Percentiles rank a stretch among this genome's conserved stretches.
phyloP scores from a whole-genome alignment of 2,113 vertebrate genomes.

The Corythoichthys haematopterus region DNA sequence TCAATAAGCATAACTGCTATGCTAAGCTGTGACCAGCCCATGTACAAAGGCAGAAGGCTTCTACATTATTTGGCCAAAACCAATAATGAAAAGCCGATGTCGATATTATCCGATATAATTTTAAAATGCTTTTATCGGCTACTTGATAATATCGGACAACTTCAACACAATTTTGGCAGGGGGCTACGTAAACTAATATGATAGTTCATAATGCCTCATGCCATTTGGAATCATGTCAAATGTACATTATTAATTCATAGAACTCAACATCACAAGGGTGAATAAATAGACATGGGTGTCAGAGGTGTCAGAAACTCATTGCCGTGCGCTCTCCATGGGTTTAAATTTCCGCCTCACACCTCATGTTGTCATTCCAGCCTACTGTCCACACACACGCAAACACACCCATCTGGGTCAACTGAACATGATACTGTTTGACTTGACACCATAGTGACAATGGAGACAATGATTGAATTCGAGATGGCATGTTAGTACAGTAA shows the following conservation, averaged over 20 bases:
- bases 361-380: conserved; percentile 29
- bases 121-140: too few species aligned
- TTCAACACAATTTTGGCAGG: too few species aligned
- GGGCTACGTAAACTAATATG: too few species aligned
- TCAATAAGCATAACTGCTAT: too few species aligned
- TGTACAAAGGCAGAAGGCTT: too few species aligned
- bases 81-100: too few species aligned
- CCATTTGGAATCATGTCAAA: conserved; percentile 31
- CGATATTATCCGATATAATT: too few species aligned
- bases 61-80: too few species aligned
- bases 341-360: conserved; percentile 56
- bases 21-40: too few species aligned
- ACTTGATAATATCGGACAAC: too few species aligned
- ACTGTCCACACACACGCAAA: conserved; percentile 2
- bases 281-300: conserved; percentile 12
- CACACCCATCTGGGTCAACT: conserved; percentile 11
- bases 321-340: neutral
- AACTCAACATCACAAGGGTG: conserved; percentile 19
- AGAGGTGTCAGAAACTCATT: conserved; percentile 29
- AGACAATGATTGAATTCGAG: conserved; percentile 32
- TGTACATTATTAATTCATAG: conserved; percentile 47
- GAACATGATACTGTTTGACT: conserved; percentile 47
- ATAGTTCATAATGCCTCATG: neutral
- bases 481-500: neutral
- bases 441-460: conserved; percentile 32